Evolutionary conservation across 1,140 invertebrate genomes (phyloP), one percentile per base, ranked within the genome.

Genomic region (Megalonaias nervosa): DNA sequence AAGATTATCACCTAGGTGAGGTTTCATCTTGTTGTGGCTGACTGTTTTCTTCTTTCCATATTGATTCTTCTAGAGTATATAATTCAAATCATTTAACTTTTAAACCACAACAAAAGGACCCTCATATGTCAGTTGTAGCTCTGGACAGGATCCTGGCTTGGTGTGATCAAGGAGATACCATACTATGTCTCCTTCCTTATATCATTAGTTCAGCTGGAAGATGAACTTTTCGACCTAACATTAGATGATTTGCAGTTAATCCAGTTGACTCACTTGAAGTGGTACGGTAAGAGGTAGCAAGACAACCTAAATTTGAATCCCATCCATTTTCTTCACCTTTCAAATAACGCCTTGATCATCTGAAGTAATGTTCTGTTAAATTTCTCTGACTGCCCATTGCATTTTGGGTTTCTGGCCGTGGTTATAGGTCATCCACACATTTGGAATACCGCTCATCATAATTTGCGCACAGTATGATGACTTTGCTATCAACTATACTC

Each of bases 291-390:
- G 76, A 74, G 1, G 65, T 62, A n/a, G 69, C 71, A 4, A 85
- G 17, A 67, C 75, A 74, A 9, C 65, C 74, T 9, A 86, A 57
- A 55, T 76, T 65, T 4, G 60, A 16, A 68, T 86, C 82, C 83
- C 81, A 86, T 84, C n/a, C 70, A 9, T 56, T 59, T 65, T 83
- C 74, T 19, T 75, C 58, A 26, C 57, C 56, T 15, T 31, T 9
- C 14, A 77, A 23, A n/a, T 74, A n/a, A 92, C 81, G 84, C 71
- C 15, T 77, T 71, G 56, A 88, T 74, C 79, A 83, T 82, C 2
- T 68, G 48, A 2, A 77, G 62, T 14, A 86, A 62, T 17, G 88
- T 87, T 21, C 76, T 55, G 67, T 88, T 89, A 55, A 86, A 78
- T 56, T 84, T 67, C 60, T 89, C 83, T 11, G 81, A 67, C 68